Percentiles rank a stretch among this genome's conserved stretches.
phyloP scores from a whole-genome alignment of 2,888 invertebrate genomes.

The Microctonus brassicae region DNA sequence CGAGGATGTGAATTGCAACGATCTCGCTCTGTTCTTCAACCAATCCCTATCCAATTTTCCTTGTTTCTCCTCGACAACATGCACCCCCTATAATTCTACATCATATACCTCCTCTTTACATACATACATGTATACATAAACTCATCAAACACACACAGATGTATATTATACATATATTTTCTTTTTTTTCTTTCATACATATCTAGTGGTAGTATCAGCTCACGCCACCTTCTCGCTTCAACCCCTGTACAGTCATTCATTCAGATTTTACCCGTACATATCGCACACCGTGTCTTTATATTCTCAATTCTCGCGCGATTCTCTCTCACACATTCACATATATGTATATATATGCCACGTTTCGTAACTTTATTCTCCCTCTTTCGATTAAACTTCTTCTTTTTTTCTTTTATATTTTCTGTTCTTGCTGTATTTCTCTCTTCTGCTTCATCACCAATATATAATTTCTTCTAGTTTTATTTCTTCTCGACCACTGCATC shows the following conservation, averaged over 20 bases:
- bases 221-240: neutral
- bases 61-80: slow-evolving; percentile 16
- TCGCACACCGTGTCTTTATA: slow-evolving; percentile 21
- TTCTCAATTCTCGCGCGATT: slow-evolving; percentile 16
- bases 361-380: slow-evolving; percentile 41
- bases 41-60: slow-evolving; percentile 22
- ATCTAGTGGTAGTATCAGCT: neutral
- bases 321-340: too few species aligned
- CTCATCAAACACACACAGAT: neutral
- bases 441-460: slow-evolving; percentile 22
- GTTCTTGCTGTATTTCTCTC: slow-evolving; percentile 15
- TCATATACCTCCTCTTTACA: neutral
- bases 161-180: too few species aligned
- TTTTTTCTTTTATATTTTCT: slow-evolving; percentile 25
- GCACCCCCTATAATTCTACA: slow-evolving; percentile 37
- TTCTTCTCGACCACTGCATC: slow-evolving; percentile 35
- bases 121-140: neutral
- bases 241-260: neutral
- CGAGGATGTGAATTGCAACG: slow-evolving; percentile 46
- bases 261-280: slow-evolving; percentile 1
- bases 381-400: slow-evolving; percentile 31
- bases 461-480: slow-evolving; percentile 26
- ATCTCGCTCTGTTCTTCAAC: slow-evolving; percentile 41
- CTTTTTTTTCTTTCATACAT: too few species aligned
- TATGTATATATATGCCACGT: too few species aligned